Conservation (phyloP, 1,140 invertebrate genomes). For the Aplysia californica region DNA sequence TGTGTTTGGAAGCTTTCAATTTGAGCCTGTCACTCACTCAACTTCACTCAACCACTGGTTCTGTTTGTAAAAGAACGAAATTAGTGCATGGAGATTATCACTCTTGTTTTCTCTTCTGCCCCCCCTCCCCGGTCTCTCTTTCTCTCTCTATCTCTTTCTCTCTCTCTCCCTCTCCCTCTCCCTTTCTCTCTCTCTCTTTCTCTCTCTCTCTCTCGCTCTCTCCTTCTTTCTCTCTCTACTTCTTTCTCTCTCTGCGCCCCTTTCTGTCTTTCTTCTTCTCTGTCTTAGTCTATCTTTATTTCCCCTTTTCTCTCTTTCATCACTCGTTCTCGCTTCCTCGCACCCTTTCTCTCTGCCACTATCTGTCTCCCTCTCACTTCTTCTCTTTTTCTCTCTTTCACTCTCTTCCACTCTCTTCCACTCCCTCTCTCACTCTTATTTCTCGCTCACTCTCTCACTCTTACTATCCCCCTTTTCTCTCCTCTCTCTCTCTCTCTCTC, state of each 20-base stretch:
- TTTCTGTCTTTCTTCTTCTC: conserved; percentile 18
- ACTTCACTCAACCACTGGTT: too few species aligned
- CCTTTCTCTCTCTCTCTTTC: neutral
- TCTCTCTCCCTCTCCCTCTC: neutral
- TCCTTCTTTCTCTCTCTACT: neutral
- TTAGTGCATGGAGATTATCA: too few species aligned
- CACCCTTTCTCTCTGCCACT: neutral
- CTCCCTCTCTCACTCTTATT: neutral
- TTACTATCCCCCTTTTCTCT: neutral
- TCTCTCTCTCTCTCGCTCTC: too few species aligned
- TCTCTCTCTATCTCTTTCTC: neutral
- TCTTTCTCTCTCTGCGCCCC: neutral
- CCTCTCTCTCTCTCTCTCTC: neutral
- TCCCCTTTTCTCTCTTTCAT: neutral
- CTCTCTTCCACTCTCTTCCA: conserved; percentile 10
- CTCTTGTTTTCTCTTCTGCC: too few species aligned
- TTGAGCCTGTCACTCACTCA: too few species aligned
- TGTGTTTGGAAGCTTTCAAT: too few species aligned
- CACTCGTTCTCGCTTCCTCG: neutral
- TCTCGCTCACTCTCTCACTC: neutral
- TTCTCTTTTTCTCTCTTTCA: conserved; percentile 22
- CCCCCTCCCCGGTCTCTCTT: neutral
- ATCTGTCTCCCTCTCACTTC: conserved; percentile 5
- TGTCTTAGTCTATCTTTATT: conserved; percentile 5
- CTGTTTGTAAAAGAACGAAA: too few species aligned